Base-by-base conservation (phyloP, 2,888 invertebrate genomes). In the Hydriomena furcata region DNA sequence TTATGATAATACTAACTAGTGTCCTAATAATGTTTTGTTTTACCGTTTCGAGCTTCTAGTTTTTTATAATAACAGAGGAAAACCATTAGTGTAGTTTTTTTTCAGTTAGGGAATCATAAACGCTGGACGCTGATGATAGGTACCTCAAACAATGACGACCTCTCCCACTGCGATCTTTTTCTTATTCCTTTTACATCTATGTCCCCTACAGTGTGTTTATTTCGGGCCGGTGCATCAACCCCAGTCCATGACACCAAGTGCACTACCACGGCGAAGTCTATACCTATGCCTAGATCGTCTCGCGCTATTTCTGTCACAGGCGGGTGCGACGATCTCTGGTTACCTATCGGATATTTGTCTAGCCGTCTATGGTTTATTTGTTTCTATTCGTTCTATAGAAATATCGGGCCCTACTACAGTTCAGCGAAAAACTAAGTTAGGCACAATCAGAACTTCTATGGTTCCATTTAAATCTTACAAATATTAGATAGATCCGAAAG, bases 211-310 rank as follows among this genome's bases (percentile, higher is more conserved):
- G 2, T 17, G 17, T 25, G 36, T 52, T 52, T 58, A 58, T 61
- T 61, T 57, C 32, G 47, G 53, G 28, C 47, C 17, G 50, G 68
- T 61, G 65, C 68, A 66, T 55, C 66, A 65, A 66, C 68, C 68
- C 61, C 52, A 45, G 52, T 38, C 62, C 63, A 53, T 64, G 66
- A 63, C 61, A 60, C 43, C 54, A 61, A 61, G 54, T 62, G 56
- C 55, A 61, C 46, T 35, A 51, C 42, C 43, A 47, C 46, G 5
- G 23, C 8, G 7, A 17, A 27, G 27, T 10, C 27, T 30, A 24
- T 24, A 24, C 37, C 52, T 43, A 41, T 47, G 47, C 51, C 54
- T 54, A 53, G 51, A 28, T 31, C 28, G 37, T 34, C 51, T 45
- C 45, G 40, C 11, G 55, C 57, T 61, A 61, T 61, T 61, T 52